Evolutionary conservation across 2,797 vertebrate species (phyloP), one percentile per base, ranked within the genome.

Genomic region (Xyrichtys novacula): DNA sequence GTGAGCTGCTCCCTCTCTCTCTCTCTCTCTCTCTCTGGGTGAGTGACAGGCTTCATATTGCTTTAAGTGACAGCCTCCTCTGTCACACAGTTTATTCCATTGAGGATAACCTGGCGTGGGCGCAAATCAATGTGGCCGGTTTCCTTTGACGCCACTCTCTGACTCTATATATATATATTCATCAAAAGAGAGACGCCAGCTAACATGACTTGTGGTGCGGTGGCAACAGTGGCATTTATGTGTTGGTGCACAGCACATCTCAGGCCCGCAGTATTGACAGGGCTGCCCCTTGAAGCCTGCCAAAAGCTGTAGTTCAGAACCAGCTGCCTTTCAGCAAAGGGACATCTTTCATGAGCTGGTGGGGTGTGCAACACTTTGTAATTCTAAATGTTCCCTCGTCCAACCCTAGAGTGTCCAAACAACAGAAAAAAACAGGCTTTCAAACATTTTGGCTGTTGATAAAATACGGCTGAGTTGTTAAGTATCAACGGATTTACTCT

Each of bases 101-200:
- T 29, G 56, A 68, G 67, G 49, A 62, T 25, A 26, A 48, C 53
- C 44, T 64, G 53, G 48, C 10, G 1, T 65, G 56, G 48, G 32
- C 53, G 55, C 55, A 65, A 71, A 81, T 67, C 75, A 56, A 77
- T 82, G 55, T 52, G 46, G 56, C 54, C 58, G n/a, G 50, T 28
- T 64, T 23, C 49, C 62, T 79, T 74, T 80, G 50, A 78, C 5
- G 12, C 25, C 10, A n/a, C 49, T 56, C 53, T 58, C 19, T 48
- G 29, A 43, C 65, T 73, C 43, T 69, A 68, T 52, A 47, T 69
- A 68, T 52, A 47, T 61, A 52, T 42, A 50, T 55, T 57, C 70
- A 46, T 80, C 63, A 78, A 53, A 79, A 52, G 36, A 65, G 31
- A 39, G 48, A 53, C 56, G 71, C 52, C 59, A 55, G 38, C 38